Evolutionary conservation across 1,140 invertebrate genomes (phyloP), one percentile per base, ranked within the genome.

Genomic region (Ooceraea biroi): DNA sequence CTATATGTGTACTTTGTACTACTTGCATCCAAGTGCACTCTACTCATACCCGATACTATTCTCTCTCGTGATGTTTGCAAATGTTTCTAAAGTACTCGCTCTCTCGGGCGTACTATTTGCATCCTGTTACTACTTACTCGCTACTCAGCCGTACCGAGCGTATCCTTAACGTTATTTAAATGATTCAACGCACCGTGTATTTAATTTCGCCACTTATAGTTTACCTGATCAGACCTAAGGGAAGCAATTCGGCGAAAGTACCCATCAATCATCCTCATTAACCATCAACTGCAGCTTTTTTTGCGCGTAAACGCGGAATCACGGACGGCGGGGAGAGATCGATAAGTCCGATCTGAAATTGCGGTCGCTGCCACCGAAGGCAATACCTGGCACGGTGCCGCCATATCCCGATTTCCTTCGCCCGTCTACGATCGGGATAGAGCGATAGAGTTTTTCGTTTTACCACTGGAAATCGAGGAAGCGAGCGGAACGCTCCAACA

Each of bases 351-450:
- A 63, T 78, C 5, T 14, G 50, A 55, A 69, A 80, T 69, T 46
- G 44, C 27, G 30, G 27, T 48, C 58, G 73, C 27, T n/a, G 58
- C 73, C 63, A 22, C 50, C n/a, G 30, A 50, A 36, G 30, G 44
- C 44, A 63, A 76, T 78, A 80, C 65, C 76, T 80, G 76, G 65
- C 76, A 80, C n/a, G 76, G 10, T 71, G 65, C 65, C 65, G 76
- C 52, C 65, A 80, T 71, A 71, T 71, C 52, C 50, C 76, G 65
- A 46, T 71, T 78, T 80, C 50, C 46, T 71, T 80, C 76, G 50
- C 44, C 69, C 52, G 11, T 69, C 76, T 69, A 19, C 36, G 65
- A 57, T n/a, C n/a, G n/a, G 22, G 19, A 66, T 50, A 41, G 60
- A 44, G 22, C 27, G 58, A 65, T 41, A 30, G 50, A 78, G 69